Percentiles rank a stretch among this genome's conserved stretches.
Evolutionary conservation across 2,888 invertebrate genomes (phyloP).

Genomic region (Caenorhabditis parvicauda): DNA sequence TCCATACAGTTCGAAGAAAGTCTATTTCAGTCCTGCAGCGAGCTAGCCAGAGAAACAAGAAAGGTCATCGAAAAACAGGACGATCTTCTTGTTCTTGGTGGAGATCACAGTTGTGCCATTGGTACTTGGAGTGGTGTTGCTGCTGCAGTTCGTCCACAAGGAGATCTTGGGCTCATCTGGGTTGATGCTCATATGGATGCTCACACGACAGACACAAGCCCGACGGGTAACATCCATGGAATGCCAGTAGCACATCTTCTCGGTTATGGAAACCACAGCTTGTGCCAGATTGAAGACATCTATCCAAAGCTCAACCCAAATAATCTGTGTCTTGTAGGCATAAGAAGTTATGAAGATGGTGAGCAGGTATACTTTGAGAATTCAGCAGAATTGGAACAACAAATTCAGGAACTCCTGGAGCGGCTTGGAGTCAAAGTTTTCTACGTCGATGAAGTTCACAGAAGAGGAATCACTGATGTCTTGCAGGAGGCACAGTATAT

Average conservation of each 20-base stretch:
- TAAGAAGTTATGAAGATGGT: constrained; percentile 48
- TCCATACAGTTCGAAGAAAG: background rate
- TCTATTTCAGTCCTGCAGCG: constrained; percentile 28
- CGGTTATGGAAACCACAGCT: constrained; percentile 44
- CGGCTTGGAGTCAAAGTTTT: constrained; percentile 50
- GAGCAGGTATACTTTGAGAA: constrained; percentile 37
- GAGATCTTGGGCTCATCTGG: constrained; percentile 55
- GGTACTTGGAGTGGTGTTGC: constrained; percentile 57
- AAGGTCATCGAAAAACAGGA: constrained; percentile 31
- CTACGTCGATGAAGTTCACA: constrained; percentile 49
- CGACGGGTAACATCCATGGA: constrained; percentile 54
- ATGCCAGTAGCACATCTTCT: constrained; percentile 57
- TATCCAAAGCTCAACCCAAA: constrained; percentile 47
- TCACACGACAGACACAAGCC: constrained; percentile 44
- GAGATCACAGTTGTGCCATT: constrained; percentile 57
- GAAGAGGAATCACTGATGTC: constrained; percentile 44
- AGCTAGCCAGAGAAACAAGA: constrained; percentile 42
- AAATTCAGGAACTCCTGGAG: constrained; percentile 41
- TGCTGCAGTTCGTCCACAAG: constrained; percentile 38
- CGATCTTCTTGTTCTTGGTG: constrained; percentile 49
- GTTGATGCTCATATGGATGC: constrained; percentile 57
- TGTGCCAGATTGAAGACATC: constrained; percentile 33
- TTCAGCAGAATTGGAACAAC: background rate
- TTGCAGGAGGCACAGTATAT: constrained; percentile 50
- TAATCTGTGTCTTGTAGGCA: constrained; percentile 51